These are phyloP conservation scores for Montifringilla adamsi DNA, from an alignment of 2,113 vertebrate genomes.

Conservation along the genomic window DNA sequence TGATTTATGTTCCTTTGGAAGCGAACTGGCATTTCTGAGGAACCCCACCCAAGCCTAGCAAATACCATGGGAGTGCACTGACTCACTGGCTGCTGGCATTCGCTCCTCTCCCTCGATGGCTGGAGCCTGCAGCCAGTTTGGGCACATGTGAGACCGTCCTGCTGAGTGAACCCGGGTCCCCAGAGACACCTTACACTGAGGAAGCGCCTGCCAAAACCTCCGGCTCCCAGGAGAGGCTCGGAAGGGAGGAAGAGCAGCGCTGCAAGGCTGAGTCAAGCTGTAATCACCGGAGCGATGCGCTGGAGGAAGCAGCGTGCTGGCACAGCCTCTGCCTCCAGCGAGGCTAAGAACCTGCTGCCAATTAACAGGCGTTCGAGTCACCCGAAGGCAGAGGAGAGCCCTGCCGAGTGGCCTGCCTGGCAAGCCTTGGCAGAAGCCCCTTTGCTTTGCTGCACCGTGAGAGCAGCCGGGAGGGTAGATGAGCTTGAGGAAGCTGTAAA, in stretches of 20 bases:
- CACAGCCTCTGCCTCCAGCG: slow-evolving; percentile 2
- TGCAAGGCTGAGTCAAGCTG: slow-evolving; percentile 36
- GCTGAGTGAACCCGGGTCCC: not conserved
- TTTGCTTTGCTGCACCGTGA: not conserved
- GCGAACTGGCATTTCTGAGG: slow-evolving; percentile 35
- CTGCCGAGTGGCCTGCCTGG: not conserved
- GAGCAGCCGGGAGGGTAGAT: not conserved
- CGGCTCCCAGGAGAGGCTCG: slow-evolving; percentile 4
- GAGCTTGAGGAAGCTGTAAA: not conserved
- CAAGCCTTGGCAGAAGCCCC: not conserved
- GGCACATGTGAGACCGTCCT: not conserved
- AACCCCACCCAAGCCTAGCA: slow-evolving; percentile 48
- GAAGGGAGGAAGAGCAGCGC: slow-evolving; percentile 35
- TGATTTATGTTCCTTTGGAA: slow-evolving; percentile 24
- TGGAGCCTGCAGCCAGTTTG: not conserved
- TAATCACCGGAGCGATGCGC: not conserved
- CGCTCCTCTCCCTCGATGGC: not conserved
- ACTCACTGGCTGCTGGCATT: slow-evolving; percentile 29
- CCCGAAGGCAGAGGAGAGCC: not conserved
- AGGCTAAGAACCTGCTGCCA: not conserved
- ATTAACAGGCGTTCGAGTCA: not conserved
- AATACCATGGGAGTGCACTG: not conserved
- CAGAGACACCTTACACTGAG: not conserved
- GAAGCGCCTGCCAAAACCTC: slow-evolving; percentile 26
- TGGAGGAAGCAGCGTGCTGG: not conserved